Conservation (phyloP, 2,888 invertebrate species). For the Mythimna loreyi region DNA sequence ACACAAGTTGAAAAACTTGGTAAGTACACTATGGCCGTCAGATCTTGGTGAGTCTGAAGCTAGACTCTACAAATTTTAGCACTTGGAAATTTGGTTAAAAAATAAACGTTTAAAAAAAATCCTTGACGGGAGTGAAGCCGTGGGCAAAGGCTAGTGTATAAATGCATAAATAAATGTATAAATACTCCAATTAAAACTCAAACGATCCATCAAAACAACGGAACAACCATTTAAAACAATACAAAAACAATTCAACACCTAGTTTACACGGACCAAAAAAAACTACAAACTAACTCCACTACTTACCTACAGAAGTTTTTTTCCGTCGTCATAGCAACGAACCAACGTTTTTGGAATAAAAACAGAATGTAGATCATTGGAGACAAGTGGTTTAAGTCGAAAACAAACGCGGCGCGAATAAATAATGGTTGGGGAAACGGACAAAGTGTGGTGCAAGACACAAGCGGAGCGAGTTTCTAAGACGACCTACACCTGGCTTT, state of each 20-base stretch:
- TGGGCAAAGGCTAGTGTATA: no score
- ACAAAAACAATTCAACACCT: not conserved
- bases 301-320: not conserved
- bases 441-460: not conserved
- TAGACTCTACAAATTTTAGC: no score
- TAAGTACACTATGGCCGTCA: no score
- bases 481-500: no score
- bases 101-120: no score
- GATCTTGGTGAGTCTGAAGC: no score
- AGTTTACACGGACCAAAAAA: not conserved
- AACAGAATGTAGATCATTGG: slow-evolving; percentile 42
- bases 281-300: not conserved
- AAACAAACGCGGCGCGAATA: slow-evolving; percentile 31
- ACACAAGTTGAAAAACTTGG: no score
- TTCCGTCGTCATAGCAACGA: not conserved
- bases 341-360: slow-evolving; percentile 19
- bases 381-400: slow-evolving; percentile 48
- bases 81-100: no score
- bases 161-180: no score
- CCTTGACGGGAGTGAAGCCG: no score
- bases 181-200: not conserved
- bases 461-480: slow-evolving; percentile 17
- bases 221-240: not conserved
- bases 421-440: slow-evolving; percentile 16
- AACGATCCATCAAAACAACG: not conserved